Evolutionary conservation across 2,797 vertebrate genomes (phyloP).

Genomic region (Emydoidea blandingii): DNA sequence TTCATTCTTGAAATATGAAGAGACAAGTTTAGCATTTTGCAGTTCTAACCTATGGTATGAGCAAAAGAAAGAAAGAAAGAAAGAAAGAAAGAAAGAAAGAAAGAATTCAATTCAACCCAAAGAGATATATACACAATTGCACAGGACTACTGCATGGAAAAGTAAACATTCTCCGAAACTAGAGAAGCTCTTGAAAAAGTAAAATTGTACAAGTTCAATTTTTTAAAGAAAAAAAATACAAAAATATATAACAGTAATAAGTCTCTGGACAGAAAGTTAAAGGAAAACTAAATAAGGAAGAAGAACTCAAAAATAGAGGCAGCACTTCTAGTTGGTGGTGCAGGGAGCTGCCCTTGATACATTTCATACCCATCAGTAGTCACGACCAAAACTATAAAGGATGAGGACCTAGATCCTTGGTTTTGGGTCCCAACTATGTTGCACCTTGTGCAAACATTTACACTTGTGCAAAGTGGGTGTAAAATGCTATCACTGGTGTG

Average conservation of each 20-base stretch:
- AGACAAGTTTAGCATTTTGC: neutral
- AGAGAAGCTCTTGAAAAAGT: neutral
- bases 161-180: neutral
- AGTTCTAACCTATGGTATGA: neutral
- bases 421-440: neutral
- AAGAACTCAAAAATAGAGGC: neutral
- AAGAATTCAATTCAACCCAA: no score
- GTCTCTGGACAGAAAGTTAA: neutral
- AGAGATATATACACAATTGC: neutral
- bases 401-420: no score
- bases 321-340: neutral
- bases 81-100: neutral
- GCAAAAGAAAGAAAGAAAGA: neutral
- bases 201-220: neutral
- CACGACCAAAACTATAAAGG: neutral
- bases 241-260: neutral
- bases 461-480: neutral
- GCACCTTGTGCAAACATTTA: neutral
- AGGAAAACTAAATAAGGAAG: neutral
- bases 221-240: neutral
- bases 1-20: neutral
- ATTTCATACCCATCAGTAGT: neutral
- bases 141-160: neutral
- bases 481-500: neutral
- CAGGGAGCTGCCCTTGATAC: neutral